phyloP scores from a whole-genome alignment of 2,797 vertebrate genomes.

The Staurois parvus region DNA sequence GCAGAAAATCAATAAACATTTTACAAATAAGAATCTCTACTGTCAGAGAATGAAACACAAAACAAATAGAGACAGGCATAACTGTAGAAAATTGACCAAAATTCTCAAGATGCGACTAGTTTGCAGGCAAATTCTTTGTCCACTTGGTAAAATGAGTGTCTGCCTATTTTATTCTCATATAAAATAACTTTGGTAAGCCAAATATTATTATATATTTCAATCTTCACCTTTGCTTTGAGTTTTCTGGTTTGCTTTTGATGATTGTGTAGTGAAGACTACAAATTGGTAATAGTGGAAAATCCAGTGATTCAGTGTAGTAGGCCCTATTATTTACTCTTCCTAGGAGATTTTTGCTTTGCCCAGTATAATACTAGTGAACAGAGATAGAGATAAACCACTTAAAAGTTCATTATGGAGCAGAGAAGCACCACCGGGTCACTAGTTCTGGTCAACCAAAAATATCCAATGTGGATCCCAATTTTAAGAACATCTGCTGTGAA shows the following conservation, averaged over 20 bases:
- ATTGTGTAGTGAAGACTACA: too few species aligned
- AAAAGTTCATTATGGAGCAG: too few species aligned
- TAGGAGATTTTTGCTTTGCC: too few species aligned
- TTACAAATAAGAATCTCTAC: constrained; percentile 57
- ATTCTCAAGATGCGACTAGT: constrained; percentile 46
- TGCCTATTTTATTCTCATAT: not conserved
- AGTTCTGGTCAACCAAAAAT: too few species aligned
- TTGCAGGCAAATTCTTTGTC: constrained; percentile 34
- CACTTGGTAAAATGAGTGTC: not conserved
- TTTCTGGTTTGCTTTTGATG: not conserved
- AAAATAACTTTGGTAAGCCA: not conserved
- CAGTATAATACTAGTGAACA: too few species aligned
- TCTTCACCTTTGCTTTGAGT: not conserved
- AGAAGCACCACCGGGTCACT: too few species aligned
- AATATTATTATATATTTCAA: not conserved
- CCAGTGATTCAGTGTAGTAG: not conserved
- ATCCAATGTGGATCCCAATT: too few species aligned
- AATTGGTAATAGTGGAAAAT: not conserved
- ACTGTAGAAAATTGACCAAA: constrained; percentile 48
- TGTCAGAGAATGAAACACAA: constrained; percentile 20
- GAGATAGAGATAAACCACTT: too few species aligned
- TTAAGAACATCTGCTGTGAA: too few species aligned
- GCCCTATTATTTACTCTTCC: not conserved
- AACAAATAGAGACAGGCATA: constrained; percentile 5
- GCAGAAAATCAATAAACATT: constrained; percentile 65